phyloP scores from a whole-genome alignment of 2,797 vertebrate species.

The Pteropus rufus region DNA sequence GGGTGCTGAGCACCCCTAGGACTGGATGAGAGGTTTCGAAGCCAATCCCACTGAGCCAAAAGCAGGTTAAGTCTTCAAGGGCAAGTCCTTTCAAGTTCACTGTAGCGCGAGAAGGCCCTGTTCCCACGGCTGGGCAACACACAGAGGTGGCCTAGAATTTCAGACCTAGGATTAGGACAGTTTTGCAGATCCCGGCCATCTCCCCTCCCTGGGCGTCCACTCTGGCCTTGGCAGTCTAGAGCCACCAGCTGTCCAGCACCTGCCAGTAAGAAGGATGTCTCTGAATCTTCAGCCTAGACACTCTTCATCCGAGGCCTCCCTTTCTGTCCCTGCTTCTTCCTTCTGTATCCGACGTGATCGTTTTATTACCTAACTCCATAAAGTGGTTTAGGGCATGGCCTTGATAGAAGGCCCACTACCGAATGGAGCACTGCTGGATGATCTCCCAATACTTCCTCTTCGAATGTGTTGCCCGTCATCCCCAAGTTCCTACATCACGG shows the following conservation, averaged over 20 bases:
- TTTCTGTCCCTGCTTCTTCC: neutral
- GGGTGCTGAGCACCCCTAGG: neutral
- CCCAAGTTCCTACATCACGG: neutral
- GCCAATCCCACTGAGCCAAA: neutral
- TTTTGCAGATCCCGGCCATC: neutral
- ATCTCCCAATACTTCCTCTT: neutral
- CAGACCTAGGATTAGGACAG: neutral
- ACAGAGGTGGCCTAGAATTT: neutral
- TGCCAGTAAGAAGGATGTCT: accelerated
- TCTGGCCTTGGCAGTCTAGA: neutral
- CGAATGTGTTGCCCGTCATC: neutral
- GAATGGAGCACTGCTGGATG: neutral
- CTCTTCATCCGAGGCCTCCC: neutral
- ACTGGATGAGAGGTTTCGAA: neutral
- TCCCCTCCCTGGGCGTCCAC: neutral
- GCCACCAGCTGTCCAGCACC: neutral
- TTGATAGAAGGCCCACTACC: neutral
- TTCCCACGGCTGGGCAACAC: neutral
- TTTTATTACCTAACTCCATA: neutral
- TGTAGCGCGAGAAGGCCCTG: neutral
- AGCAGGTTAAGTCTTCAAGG: neutral
- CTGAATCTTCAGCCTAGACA: accelerated
- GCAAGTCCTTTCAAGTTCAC: neutral
- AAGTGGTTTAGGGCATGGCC: neutral
- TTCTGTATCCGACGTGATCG: neutral